phyloP scores from a whole-genome alignment of 2,113 vertebrate species.

The Motacilla tschutschensis region DNA sequence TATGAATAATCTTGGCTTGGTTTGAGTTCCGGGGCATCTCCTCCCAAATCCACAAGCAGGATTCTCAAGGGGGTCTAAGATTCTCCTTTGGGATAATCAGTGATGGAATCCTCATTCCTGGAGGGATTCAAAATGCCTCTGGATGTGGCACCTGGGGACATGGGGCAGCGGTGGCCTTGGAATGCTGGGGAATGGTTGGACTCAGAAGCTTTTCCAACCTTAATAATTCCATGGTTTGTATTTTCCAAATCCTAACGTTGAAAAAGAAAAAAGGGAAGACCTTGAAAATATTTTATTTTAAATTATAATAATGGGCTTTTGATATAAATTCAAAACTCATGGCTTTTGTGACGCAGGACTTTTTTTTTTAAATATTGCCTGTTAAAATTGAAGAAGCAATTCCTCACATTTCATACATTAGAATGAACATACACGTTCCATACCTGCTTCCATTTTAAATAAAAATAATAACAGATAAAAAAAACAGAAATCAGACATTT shows the following conservation, averaged over 20 bases:
- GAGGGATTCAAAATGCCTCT: background rate
- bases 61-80: background rate
- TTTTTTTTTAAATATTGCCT: background rate
- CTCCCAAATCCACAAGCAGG: background rate
- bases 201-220: background rate
- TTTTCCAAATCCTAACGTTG: background rate
- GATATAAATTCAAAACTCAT: background rate
- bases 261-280: background rate
- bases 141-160: background rate
- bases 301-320: background rate
- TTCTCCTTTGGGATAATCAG: background rate
- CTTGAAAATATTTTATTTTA: background rate
- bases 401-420: too few relatives aligned
- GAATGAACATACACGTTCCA: background rate
- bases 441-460: background rate
- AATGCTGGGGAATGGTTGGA: background rate
- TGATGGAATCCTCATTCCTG: background rate
- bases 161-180: background rate
- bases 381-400: background rate
- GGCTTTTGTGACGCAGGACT: background rate
- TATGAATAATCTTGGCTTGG: background rate
- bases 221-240: background rate
- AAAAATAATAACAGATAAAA: background rate
- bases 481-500: background rate
- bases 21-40: background rate